Conservation (phyloP, 2,797 vertebrate species). For the Ceryle rudis region DNA sequence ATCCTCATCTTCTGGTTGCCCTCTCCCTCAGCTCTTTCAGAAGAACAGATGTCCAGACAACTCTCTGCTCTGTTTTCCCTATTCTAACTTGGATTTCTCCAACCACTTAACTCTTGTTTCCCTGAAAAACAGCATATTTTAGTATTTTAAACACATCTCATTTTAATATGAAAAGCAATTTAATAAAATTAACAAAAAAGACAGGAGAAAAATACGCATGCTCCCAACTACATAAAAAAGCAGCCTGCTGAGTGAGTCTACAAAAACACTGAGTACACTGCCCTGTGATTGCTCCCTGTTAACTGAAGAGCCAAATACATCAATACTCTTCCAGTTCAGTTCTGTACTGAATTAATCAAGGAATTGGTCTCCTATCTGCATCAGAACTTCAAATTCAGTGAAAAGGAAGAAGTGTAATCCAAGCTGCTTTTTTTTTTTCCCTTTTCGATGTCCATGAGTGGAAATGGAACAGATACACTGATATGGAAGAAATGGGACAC, state of each 20-base stretch:
- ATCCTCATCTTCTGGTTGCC: neutral
- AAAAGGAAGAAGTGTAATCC: neutral
- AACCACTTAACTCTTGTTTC: neutral
- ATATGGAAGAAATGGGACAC: accelerated
- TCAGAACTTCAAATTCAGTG: neutral
- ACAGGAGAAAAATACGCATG: neutral
- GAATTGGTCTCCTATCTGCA: neutral
- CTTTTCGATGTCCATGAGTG: neutral
- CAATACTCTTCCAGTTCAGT: neutral
- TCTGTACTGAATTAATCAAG: neutral
- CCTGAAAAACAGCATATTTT: neutral
- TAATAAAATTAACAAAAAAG: neutral
- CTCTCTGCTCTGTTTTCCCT: neutral
- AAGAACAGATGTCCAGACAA: neutral
- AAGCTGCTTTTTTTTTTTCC: neutral
- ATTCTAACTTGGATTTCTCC: neutral
- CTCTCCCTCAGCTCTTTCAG: neutral
- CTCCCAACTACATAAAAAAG: neutral
- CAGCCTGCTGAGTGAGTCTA: neutral
- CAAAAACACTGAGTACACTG: neutral
- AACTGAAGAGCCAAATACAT: neutral
- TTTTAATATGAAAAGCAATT: neutral
- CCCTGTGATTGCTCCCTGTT: neutral
- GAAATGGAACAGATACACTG: neutral
- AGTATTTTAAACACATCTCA: neutral